Conservation (phyloP, 2,797 vertebrate genomes). For the Sebastes umbrosus region DNA sequence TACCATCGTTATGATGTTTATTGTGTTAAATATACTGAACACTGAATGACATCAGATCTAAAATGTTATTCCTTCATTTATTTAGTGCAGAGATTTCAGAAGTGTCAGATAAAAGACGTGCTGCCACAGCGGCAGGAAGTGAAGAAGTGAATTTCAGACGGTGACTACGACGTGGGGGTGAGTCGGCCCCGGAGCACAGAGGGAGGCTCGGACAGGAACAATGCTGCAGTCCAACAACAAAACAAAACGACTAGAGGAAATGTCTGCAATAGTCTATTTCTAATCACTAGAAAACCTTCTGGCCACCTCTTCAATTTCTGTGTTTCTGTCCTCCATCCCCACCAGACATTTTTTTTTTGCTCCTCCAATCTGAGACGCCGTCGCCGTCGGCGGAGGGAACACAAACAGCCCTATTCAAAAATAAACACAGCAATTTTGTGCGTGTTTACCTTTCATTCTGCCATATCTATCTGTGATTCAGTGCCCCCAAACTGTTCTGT, state of each 20-base stretch:
- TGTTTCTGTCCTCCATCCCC: constrained; percentile 36
- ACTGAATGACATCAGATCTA: too few relatives aligned
- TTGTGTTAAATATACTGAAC: too few relatives aligned
- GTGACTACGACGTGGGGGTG: background rate
- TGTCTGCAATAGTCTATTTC: constrained; percentile 53
- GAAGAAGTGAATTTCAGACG: background rate
- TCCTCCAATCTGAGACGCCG: constrained; percentile 43
- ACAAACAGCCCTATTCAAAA: constrained; percentile 60
- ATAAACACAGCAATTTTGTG: constrained; percentile 62
- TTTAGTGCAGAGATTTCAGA: too few relatives aligned
- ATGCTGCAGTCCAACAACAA: constrained; percentile 6
- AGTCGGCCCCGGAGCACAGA: constrained; percentile 5
- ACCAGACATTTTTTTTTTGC: constrained; percentile 11
- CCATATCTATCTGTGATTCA: constrained; percentile 47
- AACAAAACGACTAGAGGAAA: constrained; percentile 36
- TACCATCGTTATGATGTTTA: too few relatives aligned
- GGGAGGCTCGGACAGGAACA: constrained; percentile 18
- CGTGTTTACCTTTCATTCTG: constrained; percentile 63
- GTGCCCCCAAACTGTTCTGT: constrained; percentile 41
- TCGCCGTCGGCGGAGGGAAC: constrained; percentile 31
- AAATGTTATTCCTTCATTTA: too few relatives aligned
- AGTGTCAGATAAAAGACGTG: too few relatives aligned
- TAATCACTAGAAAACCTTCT: constrained; percentile 52
- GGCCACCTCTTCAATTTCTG: constrained; percentile 38
- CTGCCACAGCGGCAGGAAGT: too few relatives aligned